phyloP scores from a whole-genome alignment of 2,113 vertebrate genomes.

The Syrmaticus mikado region DNA sequence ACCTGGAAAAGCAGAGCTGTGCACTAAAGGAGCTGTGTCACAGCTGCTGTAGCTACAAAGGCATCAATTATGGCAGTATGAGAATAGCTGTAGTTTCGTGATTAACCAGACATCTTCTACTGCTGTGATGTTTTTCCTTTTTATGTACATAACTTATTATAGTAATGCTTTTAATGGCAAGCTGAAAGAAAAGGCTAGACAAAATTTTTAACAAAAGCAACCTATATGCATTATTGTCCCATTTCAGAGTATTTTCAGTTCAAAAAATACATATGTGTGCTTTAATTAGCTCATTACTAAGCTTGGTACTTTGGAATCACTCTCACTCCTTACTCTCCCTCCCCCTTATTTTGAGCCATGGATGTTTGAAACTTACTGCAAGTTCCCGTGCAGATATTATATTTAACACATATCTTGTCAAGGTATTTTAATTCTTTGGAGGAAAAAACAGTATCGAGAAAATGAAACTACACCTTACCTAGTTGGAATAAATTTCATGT shows the following conservation, averaged over 20 bases:
- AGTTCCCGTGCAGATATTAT: not conserved
- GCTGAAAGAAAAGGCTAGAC: not conserved
- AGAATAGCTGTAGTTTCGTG: not conserved
- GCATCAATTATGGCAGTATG: not conserved
- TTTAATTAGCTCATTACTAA: not conserved
- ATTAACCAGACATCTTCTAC: not conserved
- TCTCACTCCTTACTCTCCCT: not conserved
- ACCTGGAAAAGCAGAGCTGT: not conserved
- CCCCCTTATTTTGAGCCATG: not conserved
- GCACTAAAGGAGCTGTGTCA: not conserved
- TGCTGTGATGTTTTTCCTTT: not conserved
- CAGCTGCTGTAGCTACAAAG: not conserved
- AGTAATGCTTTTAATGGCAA: not conserved
- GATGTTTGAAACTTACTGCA: not conserved
- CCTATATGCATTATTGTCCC: not conserved
- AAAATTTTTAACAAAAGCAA: not conserved
- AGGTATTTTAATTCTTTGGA: not conserved
- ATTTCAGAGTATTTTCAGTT: not conserved
- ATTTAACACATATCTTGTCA: not conserved
- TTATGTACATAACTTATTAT: not conserved
- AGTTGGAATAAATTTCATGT: not conserved
- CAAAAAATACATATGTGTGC: not conserved
- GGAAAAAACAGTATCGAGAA: not conserved
- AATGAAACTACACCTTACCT: not conserved
- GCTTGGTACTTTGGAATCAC: not conserved